phyloP scores from a whole-genome alignment of 1,140 invertebrate genomes.

The Melanaphis sacchari region DNA sequence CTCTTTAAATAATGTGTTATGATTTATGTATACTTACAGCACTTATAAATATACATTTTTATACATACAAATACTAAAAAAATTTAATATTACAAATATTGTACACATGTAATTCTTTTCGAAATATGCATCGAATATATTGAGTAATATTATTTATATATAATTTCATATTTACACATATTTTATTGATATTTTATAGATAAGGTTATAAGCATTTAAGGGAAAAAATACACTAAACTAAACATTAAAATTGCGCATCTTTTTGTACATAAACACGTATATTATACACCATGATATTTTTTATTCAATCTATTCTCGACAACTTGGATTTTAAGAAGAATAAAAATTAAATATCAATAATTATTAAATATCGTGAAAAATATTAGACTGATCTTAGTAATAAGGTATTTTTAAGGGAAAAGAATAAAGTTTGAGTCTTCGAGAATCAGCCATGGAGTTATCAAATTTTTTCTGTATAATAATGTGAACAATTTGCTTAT shows the following conservation, averaged over 20 bases:
- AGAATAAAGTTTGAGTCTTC: background rate
- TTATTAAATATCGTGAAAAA: background rate
- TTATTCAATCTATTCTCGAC: background rate
- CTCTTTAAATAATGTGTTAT: background rate
- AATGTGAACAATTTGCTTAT: background rate
- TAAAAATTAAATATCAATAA: too few relatives aligned
- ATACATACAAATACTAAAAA: background rate
- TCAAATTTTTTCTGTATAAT: background rate
- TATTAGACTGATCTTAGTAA: background rate
- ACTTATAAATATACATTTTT: background rate
- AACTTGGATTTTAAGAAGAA: background rate
- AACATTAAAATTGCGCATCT: background rate
- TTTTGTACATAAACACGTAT: background rate
- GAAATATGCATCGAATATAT: background rate
- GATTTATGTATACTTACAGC: too few relatives aligned
- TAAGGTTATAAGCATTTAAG: too few relatives aligned
- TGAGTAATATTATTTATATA: too few relatives aligned
- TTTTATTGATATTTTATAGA: too few relatives aligned
- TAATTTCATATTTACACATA: background rate
- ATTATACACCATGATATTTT: background rate
- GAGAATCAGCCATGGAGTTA: background rate
- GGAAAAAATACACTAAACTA: background rate
- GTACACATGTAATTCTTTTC: background rate
- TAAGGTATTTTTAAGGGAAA: background rate
- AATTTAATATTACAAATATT: background rate